Evolutionary conservation across 2,888 invertebrate species (phyloP).

Genomic region (Drosophila atripex): DNA sequence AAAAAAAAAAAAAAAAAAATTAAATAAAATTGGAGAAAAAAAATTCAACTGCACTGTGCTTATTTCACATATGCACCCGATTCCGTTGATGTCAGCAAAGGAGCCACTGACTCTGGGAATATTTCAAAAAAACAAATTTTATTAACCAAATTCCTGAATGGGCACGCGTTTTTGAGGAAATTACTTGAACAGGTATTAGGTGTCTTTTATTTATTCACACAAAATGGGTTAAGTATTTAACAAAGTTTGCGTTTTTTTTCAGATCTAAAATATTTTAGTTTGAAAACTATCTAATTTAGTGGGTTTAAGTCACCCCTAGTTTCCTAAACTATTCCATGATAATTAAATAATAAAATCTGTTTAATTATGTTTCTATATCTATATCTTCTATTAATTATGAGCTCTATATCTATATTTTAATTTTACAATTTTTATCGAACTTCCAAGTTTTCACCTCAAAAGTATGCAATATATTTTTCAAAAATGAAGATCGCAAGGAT

Average conservation of each 20-base stretch:
- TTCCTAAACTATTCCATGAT: too few relatives aligned
- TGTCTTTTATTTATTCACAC: not conserved
- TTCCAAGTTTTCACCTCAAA: not conserved
- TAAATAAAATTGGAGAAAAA: not conserved
- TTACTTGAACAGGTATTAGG: slow-evolving; percentile 10
- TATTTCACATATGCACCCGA: slow-evolving; percentile 25
- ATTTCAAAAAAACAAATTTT: slow-evolving; percentile 7
- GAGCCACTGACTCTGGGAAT: slow-evolving; percentile 44
- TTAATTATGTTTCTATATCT: too few relatives aligned
- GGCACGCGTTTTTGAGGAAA: slow-evolving; percentile 35
- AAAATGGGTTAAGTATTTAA: too few relatives aligned
- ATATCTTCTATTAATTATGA: too few relatives aligned
- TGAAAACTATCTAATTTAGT: too few relatives aligned
- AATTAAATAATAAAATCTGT: too few relatives aligned
- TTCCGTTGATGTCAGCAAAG: slow-evolving; percentile 42
- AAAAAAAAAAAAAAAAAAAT: not conserved
- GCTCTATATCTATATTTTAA: too few relatives aligned
- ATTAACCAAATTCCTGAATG: slow-evolving; percentile 38
- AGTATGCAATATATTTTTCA: not conserved
- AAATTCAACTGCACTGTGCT: slow-evolving; percentile 14
- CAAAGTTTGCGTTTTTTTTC: too few relatives aligned
- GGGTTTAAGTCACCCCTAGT: too few relatives aligned
- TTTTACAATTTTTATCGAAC: not conserved
- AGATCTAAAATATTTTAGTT: too few relatives aligned
- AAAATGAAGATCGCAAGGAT: not conserved